Conservation (phyloP, 2,113 vertebrate species). For the Phalacrocorax brasilianus region DNA sequence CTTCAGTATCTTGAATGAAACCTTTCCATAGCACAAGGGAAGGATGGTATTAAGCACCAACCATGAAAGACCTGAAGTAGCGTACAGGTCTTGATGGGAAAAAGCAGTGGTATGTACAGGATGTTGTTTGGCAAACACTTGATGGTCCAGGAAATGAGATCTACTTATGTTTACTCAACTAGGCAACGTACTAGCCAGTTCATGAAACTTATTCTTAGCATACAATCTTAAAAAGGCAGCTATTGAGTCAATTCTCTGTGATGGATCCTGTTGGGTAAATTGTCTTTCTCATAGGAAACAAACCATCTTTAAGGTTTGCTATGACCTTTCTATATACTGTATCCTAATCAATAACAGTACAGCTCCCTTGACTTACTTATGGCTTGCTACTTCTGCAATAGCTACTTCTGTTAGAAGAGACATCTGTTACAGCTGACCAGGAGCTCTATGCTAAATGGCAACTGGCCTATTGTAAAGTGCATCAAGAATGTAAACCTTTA, state of each 20-base stretch:
- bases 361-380: background rate
- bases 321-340: background rate
- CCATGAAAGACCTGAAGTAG: accelerated
- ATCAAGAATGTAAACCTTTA: background rate
- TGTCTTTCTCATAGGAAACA: background rate
- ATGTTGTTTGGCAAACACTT: background rate
- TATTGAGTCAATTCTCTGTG: too few relatives aligned
- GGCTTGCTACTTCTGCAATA: background rate
- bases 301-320: background rate
- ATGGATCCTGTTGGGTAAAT: background rate
- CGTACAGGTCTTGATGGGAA: background rate
- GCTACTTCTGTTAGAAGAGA: background rate
- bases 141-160: background rate
- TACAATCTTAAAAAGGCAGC: background rate
- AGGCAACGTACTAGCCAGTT: accelerated
- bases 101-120: background rate
- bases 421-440: background rate
- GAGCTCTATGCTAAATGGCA: background rate
- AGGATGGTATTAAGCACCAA: background rate
- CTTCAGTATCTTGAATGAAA: background rate
- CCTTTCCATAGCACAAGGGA: background rate
- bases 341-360: background rate
- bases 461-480: background rate
- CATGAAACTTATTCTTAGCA: background rate
- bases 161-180: background rate